These are phyloP conservation scores for Cryptotermes secundus DNA, from an alignment of 1,140 invertebrate genomes.

Conservation along the genomic window DNA sequence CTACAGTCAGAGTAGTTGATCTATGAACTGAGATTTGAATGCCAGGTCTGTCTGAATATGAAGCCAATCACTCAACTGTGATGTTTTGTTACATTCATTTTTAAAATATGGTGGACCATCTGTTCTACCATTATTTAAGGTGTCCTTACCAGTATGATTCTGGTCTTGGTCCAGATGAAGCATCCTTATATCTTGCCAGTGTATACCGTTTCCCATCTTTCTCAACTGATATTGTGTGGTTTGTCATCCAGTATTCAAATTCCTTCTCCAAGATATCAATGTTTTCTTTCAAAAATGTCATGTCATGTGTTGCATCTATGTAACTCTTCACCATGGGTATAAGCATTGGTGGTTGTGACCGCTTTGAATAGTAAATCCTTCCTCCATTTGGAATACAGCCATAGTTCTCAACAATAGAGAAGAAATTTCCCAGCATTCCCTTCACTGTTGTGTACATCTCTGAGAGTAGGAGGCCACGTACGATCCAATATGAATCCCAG, in stretches of 20 bases:
- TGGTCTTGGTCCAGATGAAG: slow-evolving; percentile 76
- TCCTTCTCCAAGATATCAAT: slow-evolving; percentile 77
- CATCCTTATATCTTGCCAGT: slow-evolving; percentile 70
- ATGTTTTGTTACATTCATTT: too few relatives aligned
- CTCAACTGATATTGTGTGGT: slow-evolving; percentile 65
- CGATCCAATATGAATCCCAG: slow-evolving; percentile 89
- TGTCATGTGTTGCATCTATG: slow-evolving; percentile 68
- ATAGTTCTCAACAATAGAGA: slow-evolving; percentile 64
- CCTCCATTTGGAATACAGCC: slow-evolving; percentile 80
- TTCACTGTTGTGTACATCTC: slow-evolving; percentile 74
- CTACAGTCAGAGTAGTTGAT: too few relatives aligned
- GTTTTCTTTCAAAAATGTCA: slow-evolving; percentile 65
- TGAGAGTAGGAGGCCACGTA: slow-evolving; percentile 74
- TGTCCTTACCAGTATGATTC: slow-evolving; percentile 80
- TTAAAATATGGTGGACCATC: too few relatives aligned
- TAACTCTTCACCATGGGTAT: slow-evolving; percentile 81
- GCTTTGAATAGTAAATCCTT: slow-evolving; percentile 70
- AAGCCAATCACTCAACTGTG: background rate
- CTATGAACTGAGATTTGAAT: too few relatives aligned
- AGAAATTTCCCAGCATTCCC: slow-evolving; percentile 77
- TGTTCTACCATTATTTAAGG: background rate
- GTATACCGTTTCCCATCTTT: slow-evolving; percentile 63
- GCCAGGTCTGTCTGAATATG: too few relatives aligned
- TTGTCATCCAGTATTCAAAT: slow-evolving; percentile 76
- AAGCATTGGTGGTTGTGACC: slow-evolving; percentile 80